Conservation (phyloP, 1,140 invertebrate genomes). For the Holotrichia oblita region DNA sequence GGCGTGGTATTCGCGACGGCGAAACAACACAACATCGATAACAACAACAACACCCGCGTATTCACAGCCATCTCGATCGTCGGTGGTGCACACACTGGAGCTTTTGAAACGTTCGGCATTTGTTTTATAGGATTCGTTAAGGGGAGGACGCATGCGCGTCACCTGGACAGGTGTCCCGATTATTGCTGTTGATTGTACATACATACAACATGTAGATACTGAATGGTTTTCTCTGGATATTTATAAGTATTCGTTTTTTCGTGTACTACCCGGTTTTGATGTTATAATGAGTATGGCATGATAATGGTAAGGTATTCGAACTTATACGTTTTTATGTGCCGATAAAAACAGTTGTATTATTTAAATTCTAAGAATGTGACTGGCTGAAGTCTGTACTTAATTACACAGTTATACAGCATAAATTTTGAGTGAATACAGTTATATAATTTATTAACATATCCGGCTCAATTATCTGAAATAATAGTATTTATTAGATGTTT, state of each 20-base stretch:
- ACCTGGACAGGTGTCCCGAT: slow-evolving; percentile 33
- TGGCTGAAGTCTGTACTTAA: neutral
- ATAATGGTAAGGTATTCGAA: neutral
- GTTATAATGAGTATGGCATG: neutral
- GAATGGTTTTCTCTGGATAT: neutral
- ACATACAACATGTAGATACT: slow-evolving; percentile 33
- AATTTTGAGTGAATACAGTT: neutral
- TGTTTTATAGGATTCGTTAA: slow-evolving; percentile 34
- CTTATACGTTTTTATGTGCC: neutral
- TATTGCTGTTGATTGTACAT: slow-evolving; percentile 23
- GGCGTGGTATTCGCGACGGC: slow-evolving; percentile 28
- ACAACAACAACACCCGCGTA: slow-evolving; percentile 8
- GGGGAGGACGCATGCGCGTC: slow-evolving; percentile 23
- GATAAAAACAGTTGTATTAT: neutral
- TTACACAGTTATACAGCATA: neutral
- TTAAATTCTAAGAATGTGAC: neutral
- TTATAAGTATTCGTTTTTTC: neutral
- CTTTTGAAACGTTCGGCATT: slow-evolving; percentile 6
- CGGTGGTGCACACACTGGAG: slow-evolving; percentile 16
- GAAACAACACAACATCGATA: slow-evolving; percentile 35
- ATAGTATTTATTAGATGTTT: no score
- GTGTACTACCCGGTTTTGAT: neutral
- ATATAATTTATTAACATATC: no score
- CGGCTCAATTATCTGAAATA: no score
- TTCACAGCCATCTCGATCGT: slow-evolving; percentile 17